phyloP scores from a whole-genome alignment of 2,113 vertebrate species.

The Scolopax mira region DNA sequence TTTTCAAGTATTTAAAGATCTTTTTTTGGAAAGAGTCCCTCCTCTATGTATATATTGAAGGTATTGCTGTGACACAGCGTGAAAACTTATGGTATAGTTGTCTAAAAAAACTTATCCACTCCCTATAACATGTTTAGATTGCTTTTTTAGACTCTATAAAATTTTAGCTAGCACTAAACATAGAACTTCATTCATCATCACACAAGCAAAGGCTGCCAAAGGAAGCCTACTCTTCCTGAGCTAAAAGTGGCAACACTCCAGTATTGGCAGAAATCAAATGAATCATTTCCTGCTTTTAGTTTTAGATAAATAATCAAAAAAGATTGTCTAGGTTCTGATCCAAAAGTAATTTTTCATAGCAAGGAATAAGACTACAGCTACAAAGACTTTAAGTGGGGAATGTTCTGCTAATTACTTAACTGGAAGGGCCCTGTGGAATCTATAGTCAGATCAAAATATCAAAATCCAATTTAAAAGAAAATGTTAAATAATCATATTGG shows the following conservation, averaged over 20 bases:
- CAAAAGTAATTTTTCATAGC: constrained; percentile 75
- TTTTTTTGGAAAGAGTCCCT: constrained; percentile 15
- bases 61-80: constrained; percentile 62
- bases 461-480: constrained; percentile 41
- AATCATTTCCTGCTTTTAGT: constrained; percentile 90
- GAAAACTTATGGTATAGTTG: constrained; percentile 56
- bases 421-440: background rate
- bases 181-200: constrained; percentile 96
- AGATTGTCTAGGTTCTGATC: constrained; percentile 79
- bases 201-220: constrained; percentile 77
- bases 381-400: constrained; percentile 13
- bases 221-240: constrained; percentile 92
- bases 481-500: background rate
- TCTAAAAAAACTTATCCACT: constrained; percentile 67
- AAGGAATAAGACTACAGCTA: constrained; percentile 31
- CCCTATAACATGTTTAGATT: constrained; percentile 74
- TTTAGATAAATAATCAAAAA: constrained; percentile 84
- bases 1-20: constrained; percentile 30
- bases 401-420: constrained; percentile 6
- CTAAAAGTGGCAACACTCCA: constrained; percentile 85
- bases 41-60: constrained; percentile 32
- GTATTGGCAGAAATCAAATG: constrained; percentile 87
- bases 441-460: constrained; percentile 16
- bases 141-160: constrained; percentile 86
- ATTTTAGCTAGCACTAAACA: constrained; percentile 84